Evolutionary conservation across 2,797 vertebrate species (phyloP).

Genomic region (Coendou prehensilis): DNA sequence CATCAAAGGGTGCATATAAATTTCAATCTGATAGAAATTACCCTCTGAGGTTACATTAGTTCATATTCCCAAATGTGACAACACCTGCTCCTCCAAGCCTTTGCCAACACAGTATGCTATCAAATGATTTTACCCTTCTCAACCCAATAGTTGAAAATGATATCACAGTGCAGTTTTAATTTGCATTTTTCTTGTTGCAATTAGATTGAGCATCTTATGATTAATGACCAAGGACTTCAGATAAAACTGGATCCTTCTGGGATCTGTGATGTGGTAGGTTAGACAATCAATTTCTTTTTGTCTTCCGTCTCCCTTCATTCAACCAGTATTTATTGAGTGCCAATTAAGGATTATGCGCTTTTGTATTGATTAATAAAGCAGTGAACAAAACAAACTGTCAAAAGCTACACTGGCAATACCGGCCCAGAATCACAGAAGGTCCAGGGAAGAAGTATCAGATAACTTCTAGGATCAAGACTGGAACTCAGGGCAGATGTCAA

Average conservation of each 20-base stretch:
- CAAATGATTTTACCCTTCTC: background rate
- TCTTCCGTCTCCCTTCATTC: slow-evolving; percentile 12
- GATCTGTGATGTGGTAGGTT: background rate
- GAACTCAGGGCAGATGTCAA: background rate
- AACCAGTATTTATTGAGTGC: background rate
- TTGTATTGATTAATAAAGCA: background rate
- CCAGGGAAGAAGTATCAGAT: background rate
- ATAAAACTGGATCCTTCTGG: slow-evolving; percentile 29
- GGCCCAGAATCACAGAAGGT: background rate
- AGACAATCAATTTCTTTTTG: slow-evolving; percentile 45
- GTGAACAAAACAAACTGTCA: slow-evolving; percentile 22
- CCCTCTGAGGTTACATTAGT: background rate
- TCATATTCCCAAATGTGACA: background rate
- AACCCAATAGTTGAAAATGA: slow-evolving; percentile 8
- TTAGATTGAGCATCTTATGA: background rate
- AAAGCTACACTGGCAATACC: background rate
- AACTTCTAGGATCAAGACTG: background rate
- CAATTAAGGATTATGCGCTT: background rate
- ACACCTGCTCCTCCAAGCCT: background rate
- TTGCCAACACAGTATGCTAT: background rate
- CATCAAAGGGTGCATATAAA: background rate
- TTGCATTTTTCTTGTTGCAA: slow-evolving; percentile 62
- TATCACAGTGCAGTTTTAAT: background rate
- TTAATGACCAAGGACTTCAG: slow-evolving; percentile 28
- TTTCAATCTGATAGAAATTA: background rate